phyloP scores from a whole-genome alignment of 2,888 invertebrate species.

The Elysia crispata region DNA sequence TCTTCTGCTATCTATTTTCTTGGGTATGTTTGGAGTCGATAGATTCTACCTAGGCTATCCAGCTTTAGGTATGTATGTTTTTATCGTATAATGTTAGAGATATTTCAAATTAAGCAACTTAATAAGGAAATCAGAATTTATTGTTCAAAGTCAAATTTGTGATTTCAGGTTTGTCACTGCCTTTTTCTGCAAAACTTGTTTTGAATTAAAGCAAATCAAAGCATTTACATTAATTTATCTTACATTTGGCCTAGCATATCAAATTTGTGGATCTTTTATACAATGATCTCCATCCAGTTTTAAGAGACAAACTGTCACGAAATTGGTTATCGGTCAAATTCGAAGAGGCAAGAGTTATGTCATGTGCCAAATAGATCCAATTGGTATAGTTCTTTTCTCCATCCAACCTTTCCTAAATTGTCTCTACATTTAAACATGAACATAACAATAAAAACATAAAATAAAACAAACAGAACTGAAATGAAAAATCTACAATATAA shows the following conservation, averaged over 20 bases:
- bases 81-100: background rate
- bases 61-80: conserved; percentile 83
- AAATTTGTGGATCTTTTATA: background rate
- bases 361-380: too few species aligned
- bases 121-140: background rate
- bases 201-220: too few species aligned
- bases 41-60: conserved; percentile 99
- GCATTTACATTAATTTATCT: too few species aligned
- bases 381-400: background rate
- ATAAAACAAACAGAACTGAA: too few species aligned
- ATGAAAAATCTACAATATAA: too few species aligned
- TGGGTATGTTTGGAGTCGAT: conserved; percentile 98
- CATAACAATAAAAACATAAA: background rate
- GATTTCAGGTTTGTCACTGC: too few species aligned
- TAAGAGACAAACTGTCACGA: background rate
- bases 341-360: too few species aligned
- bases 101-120: background rate
- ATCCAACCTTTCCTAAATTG: background rate
- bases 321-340: background rate
- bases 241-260: background rate
- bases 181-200: too few species aligned
- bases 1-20: conserved; percentile 93
- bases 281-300: background rate
- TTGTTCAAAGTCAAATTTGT: background rate
- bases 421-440: background rate